These are phyloP conservation scores for Meghimatium bilineatum DNA, from an alignment of 2,888 invertebrate genomes.

Conservation along the genomic window DNA sequence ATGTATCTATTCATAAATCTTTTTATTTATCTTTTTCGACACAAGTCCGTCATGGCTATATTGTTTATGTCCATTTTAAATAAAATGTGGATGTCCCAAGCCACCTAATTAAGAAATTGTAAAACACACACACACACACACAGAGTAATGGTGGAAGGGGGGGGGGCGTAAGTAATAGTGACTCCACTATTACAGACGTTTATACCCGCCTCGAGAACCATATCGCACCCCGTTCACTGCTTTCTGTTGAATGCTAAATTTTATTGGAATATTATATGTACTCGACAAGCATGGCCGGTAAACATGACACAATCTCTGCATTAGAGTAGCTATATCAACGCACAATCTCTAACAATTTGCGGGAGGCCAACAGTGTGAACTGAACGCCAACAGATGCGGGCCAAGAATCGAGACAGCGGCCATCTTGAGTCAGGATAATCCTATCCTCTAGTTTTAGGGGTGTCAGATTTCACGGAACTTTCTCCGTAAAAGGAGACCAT, in stretches of 20 bases:
- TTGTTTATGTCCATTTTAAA: too few species aligned
- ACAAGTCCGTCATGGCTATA: too few species aligned
- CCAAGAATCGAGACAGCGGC: constrained; percentile 3
- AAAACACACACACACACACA: too few species aligned
- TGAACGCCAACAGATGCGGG: not conserved
- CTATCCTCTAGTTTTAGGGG: constrained; percentile 17
- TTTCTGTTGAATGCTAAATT: not conserved
- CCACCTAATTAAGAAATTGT: too few species aligned
- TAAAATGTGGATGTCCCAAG: too few species aligned
- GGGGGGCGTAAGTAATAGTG: too few species aligned
- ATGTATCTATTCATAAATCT: too few species aligned
- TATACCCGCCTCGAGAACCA: too few species aligned
- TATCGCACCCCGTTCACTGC: too few species aligned
- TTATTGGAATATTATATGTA: not conserved
- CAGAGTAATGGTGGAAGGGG: too few species aligned
- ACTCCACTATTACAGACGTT: too few species aligned
- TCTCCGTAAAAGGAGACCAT: not conserved
- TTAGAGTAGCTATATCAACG: not conserved
- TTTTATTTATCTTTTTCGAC: too few species aligned
- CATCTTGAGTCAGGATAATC: constrained; percentile 34
- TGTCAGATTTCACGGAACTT: constrained; percentile 19
- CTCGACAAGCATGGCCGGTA: not conserved
- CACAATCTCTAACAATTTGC: not conserved
- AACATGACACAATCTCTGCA: not conserved
- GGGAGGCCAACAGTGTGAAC: not conserved